Evolutionary conservation across 2,888 invertebrate genomes (phyloP), one percentile per base, ranked within the genome.

Genomic region (Conomelus anceps): DNA sequence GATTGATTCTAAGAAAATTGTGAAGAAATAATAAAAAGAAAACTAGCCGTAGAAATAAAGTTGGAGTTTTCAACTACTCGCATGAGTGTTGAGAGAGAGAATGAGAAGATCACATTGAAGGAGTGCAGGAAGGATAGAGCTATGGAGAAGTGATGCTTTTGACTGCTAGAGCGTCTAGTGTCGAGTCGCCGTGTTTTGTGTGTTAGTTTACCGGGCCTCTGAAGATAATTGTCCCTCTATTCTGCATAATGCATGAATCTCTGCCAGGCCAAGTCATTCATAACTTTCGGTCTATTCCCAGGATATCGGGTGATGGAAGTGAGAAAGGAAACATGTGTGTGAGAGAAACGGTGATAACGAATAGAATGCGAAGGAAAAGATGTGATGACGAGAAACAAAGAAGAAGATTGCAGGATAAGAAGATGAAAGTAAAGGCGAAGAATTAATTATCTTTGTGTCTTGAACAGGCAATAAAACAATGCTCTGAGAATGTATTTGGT

Each of bases 241-340:
- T 63, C 63, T 63, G 89, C 89, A 86, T 89, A 89, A 89, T 89
- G 89, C 85, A 85, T 89, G 86, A 89, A 89, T 89, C 86, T 85
- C 89, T 84, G 89, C 85, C 29, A 22, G 22, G 85, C 22, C 29
- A 29, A 85, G 13, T 86, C 85, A 22, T 26, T 34, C 17, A 34
- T 22, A 87, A 22, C 23, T 26, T 24, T 22, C 23, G 3, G 87
- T 87, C 22, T 24, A 63, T 24, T 88, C 88, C 84, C 22, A 84
- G 88, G 63, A 63, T 63, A 63, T 63, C 63, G 63, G 63, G n/a
- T 63, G n/a, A 63, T n/a, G n/a, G 13, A n/a, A 63, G 63, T n/a
- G n/a, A n/a, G n/a, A 63, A n/a, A 63, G 63, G 26, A n/a, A 1
- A 63, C 1, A 11, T 26, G 26, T 13, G 41, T 41, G 41, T 17